Conservation (phyloP, 2,113 vertebrate genomes). For the Vanacampus margaritifer region DNA sequence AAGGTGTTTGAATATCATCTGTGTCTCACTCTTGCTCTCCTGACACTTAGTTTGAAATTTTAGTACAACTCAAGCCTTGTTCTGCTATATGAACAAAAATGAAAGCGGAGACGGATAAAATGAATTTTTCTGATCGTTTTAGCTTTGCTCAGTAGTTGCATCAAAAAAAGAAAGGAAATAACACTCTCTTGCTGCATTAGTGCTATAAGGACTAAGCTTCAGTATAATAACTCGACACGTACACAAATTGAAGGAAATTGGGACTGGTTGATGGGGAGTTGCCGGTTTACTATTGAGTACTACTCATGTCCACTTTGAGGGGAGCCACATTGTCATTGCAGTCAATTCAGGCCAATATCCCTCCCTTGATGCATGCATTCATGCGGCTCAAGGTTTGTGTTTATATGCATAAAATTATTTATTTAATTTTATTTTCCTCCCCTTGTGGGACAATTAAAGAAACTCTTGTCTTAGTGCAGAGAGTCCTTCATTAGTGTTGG, state of each 20-base stretch:
- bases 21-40: neutral
- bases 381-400: neutral
- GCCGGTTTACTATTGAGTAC: neutral
- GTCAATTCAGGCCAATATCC: neutral
- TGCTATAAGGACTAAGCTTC: neutral
- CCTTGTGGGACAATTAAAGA: slow-evolving; percentile 1
- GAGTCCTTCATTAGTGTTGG: neutral
- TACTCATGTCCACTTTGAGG: neutral
- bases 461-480: neutral
- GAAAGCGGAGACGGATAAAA: neutral
- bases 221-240: neutral
- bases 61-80: neutral
- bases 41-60: neutral
- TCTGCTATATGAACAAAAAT: neutral
- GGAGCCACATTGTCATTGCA: neutral
- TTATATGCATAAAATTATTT: neutral
- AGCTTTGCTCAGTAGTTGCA: too few species aligned
- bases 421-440: neutral
- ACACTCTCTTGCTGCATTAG: neutral
- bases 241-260: neutral
- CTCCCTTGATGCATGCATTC: neutral
- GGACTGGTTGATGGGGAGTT: neutral
- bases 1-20: neutral
- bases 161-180: neutral
- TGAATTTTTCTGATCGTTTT: too few species aligned